phyloP scores from a whole-genome alignment of 1,140 invertebrate genomes.

The Scylla paramamosain region DNA sequence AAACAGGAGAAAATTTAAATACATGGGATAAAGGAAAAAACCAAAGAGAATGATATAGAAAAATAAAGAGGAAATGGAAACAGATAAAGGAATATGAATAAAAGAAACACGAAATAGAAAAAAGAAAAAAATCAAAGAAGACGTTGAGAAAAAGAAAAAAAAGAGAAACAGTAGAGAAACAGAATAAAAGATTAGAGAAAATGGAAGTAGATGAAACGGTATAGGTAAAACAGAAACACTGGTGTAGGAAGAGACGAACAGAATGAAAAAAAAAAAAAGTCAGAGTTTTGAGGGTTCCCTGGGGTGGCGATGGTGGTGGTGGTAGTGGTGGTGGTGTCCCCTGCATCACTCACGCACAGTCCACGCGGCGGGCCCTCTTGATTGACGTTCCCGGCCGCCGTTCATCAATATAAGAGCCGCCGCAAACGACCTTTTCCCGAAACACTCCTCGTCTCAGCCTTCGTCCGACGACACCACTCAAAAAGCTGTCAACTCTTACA shows the following conservation, averaged over 20 bases:
- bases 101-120: not conserved
- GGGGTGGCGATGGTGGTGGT: not conserved
- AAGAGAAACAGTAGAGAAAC: not conserved
- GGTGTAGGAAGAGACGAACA: not conserved
- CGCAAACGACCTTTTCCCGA: constrained; percentile 11
- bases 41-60: too few species aligned
- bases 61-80: too few species aligned
- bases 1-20: too few species aligned
- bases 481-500: not conserved
- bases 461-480: not conserved
- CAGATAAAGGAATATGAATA: too few species aligned
- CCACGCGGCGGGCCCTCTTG: not conserved
- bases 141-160: not conserved
- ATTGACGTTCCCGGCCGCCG: not conserved
- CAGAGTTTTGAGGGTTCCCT: too few species aligned
- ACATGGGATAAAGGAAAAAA: too few species aligned
- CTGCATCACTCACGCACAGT: not conserved
- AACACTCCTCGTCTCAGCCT: not conserved
- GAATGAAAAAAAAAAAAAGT: not conserved
- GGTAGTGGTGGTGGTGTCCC: not conserved
- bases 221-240: not conserved
- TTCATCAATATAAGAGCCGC: constrained; percentile 11
- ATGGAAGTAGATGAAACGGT: not conserved
- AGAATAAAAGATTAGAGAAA: not conserved
- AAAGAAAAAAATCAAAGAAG: not conserved